Percentiles rank a stretch among this genome's conserved stretches.
These are phyloP conservation scores for Heliocidaris tuberculata DNA, from an alignment of 35 echinoderm and acorn worm genomes.

Conservation along the genomic window DNA sequence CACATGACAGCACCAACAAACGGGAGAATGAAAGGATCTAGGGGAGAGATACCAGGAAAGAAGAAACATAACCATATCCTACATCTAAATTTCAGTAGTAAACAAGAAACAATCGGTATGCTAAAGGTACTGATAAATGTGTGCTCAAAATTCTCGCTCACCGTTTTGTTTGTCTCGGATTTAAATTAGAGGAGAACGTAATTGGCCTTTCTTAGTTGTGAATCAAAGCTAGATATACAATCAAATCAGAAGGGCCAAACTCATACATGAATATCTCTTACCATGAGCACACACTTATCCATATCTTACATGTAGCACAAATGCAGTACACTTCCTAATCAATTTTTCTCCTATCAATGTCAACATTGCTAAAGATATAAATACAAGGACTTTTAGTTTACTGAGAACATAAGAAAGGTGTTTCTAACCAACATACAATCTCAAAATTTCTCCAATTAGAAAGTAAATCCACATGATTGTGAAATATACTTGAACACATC, in stretches of 20 bases:
- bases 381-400: neutral
- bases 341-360: neutral
- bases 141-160: neutral
- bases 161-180: neutral
- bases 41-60: neutral
- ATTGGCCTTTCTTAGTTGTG: neutral
- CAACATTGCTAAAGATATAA: constrained; percentile 25
- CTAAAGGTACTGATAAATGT: constrained; percentile 9
- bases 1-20: neutral
- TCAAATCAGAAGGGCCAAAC: neutral
- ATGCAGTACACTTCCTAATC: neutral
- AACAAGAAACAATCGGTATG: neutral
- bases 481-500: neutral
- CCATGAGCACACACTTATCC: constrained; percentile 8
- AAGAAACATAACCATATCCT: neutral
- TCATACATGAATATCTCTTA: neutral
- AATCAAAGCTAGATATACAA: constrained; percentile 18
- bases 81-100: neutral
- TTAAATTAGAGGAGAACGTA: neutral
- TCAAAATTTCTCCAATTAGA: constrained; percentile 4
- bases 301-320: neutral
- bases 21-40: neutral
- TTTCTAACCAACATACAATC: constrained; percentile 4
- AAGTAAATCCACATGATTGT: neutral
- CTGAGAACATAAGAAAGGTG: constrained; percentile 14